A percentile compares a stretch with the other conserved stretches of the same genome.
Conservation (phyloP, 2,113 vertebrate genomes). For the Pardalotus punctatus region DNA sequence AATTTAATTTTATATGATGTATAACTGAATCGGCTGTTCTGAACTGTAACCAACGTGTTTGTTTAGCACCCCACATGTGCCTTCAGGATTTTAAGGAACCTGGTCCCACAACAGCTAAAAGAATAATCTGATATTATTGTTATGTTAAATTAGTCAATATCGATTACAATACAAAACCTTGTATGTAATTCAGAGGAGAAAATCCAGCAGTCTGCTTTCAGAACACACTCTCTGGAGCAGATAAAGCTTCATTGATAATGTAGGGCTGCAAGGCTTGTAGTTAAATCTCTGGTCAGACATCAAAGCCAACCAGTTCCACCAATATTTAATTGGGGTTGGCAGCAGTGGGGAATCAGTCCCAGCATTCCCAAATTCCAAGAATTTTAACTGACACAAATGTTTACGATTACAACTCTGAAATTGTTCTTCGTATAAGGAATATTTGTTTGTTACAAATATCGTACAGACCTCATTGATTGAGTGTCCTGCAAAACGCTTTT, state of each 20-base stretch:
- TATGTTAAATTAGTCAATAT: background rate
- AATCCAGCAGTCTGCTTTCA: background rate
- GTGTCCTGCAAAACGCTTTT: background rate
- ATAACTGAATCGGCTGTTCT: background rate
- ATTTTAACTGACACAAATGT: background rate
- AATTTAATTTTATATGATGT: background rate
- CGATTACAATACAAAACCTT: background rate
- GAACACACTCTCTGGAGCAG: background rate
- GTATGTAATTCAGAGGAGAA: background rate
- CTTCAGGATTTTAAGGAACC: background rate
- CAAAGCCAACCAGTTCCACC: background rate
- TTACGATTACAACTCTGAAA: background rate
- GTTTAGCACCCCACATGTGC: background rate
- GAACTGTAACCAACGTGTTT: background rate
- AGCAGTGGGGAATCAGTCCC: background rate
- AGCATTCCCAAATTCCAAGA: background rate
- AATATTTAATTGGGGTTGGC: background rate
- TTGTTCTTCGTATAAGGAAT: background rate
- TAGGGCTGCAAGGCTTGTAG: background rate
- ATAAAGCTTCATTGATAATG: background rate
- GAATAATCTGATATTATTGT: background rate
- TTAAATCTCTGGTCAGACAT: background rate
- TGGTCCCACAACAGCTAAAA: background rate
- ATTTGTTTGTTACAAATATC: conserved; percentile 7
- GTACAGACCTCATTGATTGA: background rate